phyloP scores from a whole-genome alignment of 2,888 invertebrate genomes.

The Isoperla grammatica region DNA sequence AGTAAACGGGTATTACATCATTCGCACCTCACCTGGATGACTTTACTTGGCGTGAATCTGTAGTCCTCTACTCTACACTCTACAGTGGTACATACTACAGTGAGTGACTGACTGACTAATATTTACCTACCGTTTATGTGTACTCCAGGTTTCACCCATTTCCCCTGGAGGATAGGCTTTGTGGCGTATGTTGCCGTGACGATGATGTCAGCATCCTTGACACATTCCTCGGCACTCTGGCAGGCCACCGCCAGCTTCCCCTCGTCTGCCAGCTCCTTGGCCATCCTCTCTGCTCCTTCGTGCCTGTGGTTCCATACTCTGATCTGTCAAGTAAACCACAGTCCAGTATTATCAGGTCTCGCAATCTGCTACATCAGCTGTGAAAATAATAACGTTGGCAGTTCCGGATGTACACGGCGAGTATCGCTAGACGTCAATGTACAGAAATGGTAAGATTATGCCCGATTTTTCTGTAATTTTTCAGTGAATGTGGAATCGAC shows the following conservation, averaged over 20 bases:
- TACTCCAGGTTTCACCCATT: conserved; percentile 50
- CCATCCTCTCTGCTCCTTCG: conserved; percentile 39
- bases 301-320: conserved; percentile 52
- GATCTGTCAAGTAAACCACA: conserved; percentile 38
- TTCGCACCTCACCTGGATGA: too few relatives aligned
- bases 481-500: too few relatives aligned
- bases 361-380: too few relatives aligned
- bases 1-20: too few relatives aligned
- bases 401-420: too few relatives aligned
- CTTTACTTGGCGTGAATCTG: too few relatives aligned
- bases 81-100: neutral
- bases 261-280: conserved; percentile 36
- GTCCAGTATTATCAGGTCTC: conserved; percentile 1
- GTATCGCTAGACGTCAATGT: too few relatives aligned
- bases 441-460: neutral
- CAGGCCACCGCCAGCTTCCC: conserved; percentile 34
- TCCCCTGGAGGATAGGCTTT: conserved; percentile 47
- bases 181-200: conserved; percentile 52
- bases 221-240: conserved; percentile 46
- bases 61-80: neutral
- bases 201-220: conserved; percentile 54
- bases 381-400: too few relatives aligned
- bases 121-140: conserved; percentile 55
- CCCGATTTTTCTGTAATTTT: neutral
- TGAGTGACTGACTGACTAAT: neutral